A percentile compares a stretch with the other conserved stretches of the same genome.
phyloP scores from a whole-genome alignment of 2,888 invertebrate species.

The Rotaria macrura region DNA sequence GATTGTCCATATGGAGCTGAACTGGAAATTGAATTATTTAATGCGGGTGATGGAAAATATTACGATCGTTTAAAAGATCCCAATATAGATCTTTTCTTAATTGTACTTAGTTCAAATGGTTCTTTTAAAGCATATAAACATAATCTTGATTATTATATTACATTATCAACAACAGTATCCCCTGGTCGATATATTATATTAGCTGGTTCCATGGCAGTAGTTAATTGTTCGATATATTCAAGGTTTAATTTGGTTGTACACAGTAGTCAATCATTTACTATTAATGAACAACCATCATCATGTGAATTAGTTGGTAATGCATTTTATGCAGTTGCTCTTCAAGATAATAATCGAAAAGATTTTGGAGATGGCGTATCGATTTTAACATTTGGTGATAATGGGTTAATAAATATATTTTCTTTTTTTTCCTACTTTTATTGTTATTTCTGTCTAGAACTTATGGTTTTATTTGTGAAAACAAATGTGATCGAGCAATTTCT shows the following conservation, averaged over 20 bases:
- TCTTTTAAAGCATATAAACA: constrained; percentile 27
- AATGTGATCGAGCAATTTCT: neutral
- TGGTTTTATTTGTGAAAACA: constrained; percentile 14
- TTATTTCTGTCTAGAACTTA: neutral
- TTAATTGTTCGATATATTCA: neutral
- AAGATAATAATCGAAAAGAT: constrained; percentile 20
- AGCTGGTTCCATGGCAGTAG: constrained; percentile 21
- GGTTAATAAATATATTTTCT: neutral
- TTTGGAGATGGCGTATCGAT: neutral
- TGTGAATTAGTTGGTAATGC: constrained; percentile 25
- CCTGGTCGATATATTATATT: constrained; percentile 30
- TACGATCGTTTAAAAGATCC: constrained; percentile 28
- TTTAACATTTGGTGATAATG: constrained; percentile 21
- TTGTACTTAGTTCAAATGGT: constrained; percentile 26
- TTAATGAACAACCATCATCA: constrained; percentile 17
- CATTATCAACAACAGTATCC: constrained; percentile 23
- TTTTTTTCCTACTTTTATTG: neutral
- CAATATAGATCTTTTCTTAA: constrained; percentile 27
- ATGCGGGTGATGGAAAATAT: constrained; percentile 22
- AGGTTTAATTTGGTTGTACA: constrained; percentile 29
- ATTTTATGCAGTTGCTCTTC: constrained; percentile 24
- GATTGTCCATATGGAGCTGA: constrained; percentile 28
- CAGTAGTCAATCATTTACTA: constrained; percentile 20
- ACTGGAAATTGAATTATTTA: constrained; percentile 30
- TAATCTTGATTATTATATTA: constrained; percentile 30